Evolutionary conservation across 2,113 vertebrate genomes (phyloP).

Genomic region (Mirza zaza): DNA sequence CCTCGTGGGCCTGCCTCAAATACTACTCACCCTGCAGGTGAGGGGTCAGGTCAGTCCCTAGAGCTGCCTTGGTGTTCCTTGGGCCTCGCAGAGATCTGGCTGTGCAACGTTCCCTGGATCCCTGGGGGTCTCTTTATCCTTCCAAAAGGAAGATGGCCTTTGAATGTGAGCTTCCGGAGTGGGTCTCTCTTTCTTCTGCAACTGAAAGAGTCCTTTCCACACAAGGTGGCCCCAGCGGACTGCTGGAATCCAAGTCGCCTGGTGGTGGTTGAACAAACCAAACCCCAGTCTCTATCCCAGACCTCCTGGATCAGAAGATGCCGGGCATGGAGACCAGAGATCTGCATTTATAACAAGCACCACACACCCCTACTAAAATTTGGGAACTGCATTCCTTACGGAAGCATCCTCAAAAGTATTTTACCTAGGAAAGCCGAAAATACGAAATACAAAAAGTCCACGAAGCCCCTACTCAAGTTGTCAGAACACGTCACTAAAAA

Average conservation of each 20-base stretch:
- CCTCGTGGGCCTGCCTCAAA: too few species aligned
- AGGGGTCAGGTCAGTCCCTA: not conserved
- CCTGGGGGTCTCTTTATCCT: not conserved
- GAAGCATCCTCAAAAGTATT: conserved; percentile 24
- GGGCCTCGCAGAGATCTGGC: not conserved
- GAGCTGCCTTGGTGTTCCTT: not conserved
- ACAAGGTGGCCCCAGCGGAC: not conserved
- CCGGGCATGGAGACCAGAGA: not conserved
- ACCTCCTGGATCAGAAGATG: not conserved
- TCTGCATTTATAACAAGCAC: not conserved
- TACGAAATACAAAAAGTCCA: not conserved
- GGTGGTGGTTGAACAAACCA: not conserved
- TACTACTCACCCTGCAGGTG: too few species aligned
- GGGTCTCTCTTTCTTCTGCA: not conserved
- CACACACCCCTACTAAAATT: not conserved
- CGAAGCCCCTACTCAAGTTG: not conserved
- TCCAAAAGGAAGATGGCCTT: not conserved
- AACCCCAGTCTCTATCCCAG: not conserved
- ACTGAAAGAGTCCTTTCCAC: not conserved
- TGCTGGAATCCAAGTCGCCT: not conserved
- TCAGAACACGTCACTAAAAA: conserved; percentile 25
- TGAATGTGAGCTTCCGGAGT: not conserved
- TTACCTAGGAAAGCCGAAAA: not conserved
- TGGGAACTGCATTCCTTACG: not conserved
- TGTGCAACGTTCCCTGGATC: not conserved